Evolutionary conservation across 2,888 invertebrate genomes (phyloP), one percentile per base, ranked within the genome.

Genomic region (Cylloceria caligata): DNA sequence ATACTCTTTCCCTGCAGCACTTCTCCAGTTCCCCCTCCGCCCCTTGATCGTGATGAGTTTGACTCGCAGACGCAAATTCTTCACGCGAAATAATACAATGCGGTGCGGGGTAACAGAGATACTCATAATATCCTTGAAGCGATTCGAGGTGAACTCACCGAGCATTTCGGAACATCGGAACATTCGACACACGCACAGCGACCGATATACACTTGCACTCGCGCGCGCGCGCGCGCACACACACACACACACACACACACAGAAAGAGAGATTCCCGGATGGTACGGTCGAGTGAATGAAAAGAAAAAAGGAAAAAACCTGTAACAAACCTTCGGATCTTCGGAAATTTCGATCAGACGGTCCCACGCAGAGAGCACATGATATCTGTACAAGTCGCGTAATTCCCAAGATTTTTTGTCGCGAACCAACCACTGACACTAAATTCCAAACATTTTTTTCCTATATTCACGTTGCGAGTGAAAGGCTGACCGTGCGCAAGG

Each of bases 21-120:
- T 19, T 24, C 45, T 45, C 65, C 49, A n/a, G 80, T 77, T 81
- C 84, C 83, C 85, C 86, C 84, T 85, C 86, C 79, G 69, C 85
- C 81, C 21, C 39, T 19, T 42, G 13, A 34, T 36, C 57, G 2
- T 27, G 27, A 27, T 27, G 57, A 16, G 24, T 5, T 55, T 13
- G 55, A n/a, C 5, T 57, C 57, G 57, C 57, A 57, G 30, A 57
- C 16, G 34, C 57, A n/a, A 57, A 57, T 57, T 57, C 34, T 34
- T 6, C 57, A 16, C 34, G 57, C 34, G 57, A 57, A 57, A 57
- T 16, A 34, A 34, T 34, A 16, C 16, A 34, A 27, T 27, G 2
- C 24, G n/a, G n/a, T n/a, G n/a, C n/a, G n/a, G n/a, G 9, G 21
- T n/a, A 21, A 1, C 16, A n/a, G 21, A 5, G 4, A 7, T 7